A percentile compares a stretch with the other conserved stretches of the same genome.
phyloP scores from a whole-genome alignment of 2,888 invertebrate genomes.

The Cistogaster globosa region DNA sequence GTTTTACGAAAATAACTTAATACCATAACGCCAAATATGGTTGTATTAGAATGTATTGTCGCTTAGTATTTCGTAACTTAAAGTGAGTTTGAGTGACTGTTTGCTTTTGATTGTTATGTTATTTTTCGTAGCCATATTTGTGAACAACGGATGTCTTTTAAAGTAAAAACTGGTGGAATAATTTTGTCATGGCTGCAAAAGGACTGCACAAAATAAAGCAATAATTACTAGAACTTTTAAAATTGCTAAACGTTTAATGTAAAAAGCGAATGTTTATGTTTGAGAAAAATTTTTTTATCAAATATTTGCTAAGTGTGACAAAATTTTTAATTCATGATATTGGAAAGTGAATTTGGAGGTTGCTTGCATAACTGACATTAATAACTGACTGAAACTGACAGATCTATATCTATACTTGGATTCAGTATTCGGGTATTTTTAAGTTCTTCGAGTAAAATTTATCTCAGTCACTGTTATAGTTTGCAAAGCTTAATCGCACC shows the following conservation, averaged over 20 bases:
- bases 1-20: slow-evolving; percentile 57
- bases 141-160: slow-evolving; percentile 32
- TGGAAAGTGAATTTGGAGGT: too few species aligned
- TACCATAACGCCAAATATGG: slow-evolving; percentile 58
- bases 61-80: not conserved
- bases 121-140: slow-evolving; percentile 28
- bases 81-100: not conserved
- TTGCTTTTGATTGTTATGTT: not conserved
- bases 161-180: not conserved
- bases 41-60: slow-evolving; percentile 49
- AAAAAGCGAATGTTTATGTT: not conserved
- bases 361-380: too few species aligned
- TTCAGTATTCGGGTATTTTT: too few species aligned
- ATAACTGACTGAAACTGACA: too few species aligned
- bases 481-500: too few species aligned
- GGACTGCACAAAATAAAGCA: not conserved
- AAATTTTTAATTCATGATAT: too few species aligned
- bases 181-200: not conserved
- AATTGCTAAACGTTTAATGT: not conserved
- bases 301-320: not conserved
- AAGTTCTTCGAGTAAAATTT: too few species aligned
- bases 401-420: too few species aligned
- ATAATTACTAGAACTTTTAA: not conserved
- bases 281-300: not conserved
- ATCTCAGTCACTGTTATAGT: too few species aligned